These are phyloP conservation scores for Nomada lathburiana DNA, from an alignment of 2,888 invertebrate species.

Conservation along the genomic window DNA sequence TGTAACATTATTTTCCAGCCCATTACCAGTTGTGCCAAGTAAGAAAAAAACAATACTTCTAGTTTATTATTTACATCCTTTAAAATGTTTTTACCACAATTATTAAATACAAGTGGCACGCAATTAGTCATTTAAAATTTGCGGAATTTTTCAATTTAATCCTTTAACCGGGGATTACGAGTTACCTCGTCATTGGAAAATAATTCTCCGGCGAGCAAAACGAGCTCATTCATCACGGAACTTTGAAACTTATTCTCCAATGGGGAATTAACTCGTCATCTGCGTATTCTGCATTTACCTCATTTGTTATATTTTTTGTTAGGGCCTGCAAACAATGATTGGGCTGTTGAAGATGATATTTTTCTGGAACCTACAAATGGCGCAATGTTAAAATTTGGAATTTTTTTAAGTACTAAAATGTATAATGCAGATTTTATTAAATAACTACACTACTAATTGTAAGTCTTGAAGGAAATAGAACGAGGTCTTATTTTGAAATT, in stretches of 20 bases:
- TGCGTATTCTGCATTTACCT: background rate
- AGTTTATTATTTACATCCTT: background rate
- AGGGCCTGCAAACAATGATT: slow-evolving; percentile 82
- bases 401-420: slow-evolving; percentile 87
- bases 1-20: slow-evolving; percentile 85
- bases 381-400: slow-evolving; percentile 85
- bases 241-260: too few species aligned
- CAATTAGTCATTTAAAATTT: background rate
- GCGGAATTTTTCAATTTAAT: background rate
- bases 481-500: slow-evolving; percentile 74
- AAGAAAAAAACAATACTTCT: slow-evolving; percentile 51
- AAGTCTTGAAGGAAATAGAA: slow-evolving; percentile 69
- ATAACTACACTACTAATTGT: slow-evolving; percentile 37
- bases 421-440: slow-evolving; percentile 85
- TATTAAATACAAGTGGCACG: background rate
- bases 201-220: too few species aligned
- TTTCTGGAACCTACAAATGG: slow-evolving; percentile 85
- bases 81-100: background rate
- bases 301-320: slow-evolving; percentile 5
- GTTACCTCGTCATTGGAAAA: background rate
- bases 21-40: slow-evolving; percentile 81
- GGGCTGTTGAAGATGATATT: slow-evolving; percentile 85
- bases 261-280: too few species aligned
- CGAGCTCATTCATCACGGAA: too few species aligned
- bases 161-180: too few species aligned